A percentile compares a stretch with the other conserved stretches of the same genome.
Evolutionary conservation across 92 coral and sea anemone genomes (phyloP).

Genomic region (Meandrina meandrites): DNA sequence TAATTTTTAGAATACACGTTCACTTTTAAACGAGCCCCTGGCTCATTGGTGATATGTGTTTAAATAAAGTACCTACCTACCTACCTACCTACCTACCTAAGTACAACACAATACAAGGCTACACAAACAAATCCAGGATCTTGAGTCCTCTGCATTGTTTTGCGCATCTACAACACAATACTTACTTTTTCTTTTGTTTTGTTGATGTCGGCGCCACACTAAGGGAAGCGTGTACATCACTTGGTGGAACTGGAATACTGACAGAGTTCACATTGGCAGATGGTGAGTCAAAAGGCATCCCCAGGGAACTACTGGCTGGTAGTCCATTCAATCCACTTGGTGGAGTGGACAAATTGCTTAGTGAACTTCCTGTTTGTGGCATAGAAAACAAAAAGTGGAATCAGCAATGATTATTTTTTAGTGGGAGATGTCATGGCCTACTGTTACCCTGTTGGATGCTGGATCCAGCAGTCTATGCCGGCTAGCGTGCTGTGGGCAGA

Average conservation of each 20-base stretch:
- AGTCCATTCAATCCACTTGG: constrained; percentile 75
- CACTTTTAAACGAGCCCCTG: no score
- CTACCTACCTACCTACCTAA: no score
- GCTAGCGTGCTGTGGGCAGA: no score
- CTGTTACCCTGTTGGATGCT: no score
- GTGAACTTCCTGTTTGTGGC: constrained; percentile 23
- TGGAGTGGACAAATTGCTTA: constrained; percentile 56
- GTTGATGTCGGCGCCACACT: constrained; percentile 78
- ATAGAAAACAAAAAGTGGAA: background rate
- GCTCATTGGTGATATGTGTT: no score
- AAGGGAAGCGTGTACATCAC: constrained; percentile 70
- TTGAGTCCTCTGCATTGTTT: background rate
- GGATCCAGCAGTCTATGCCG: no score
- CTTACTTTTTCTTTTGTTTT: constrained; percentile 66
- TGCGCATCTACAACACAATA: background rate
- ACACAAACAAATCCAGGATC: no score
- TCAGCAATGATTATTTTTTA: background rate
- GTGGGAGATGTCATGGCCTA: no score
- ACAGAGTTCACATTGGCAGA: constrained; percentile 69
- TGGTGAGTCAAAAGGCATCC: constrained; percentile 58
- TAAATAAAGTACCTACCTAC: no score
- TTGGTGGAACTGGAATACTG: constrained; percentile 76
- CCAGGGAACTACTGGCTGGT: constrained; percentile 60
- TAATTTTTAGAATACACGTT: no score
- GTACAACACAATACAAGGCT: no score